Conservation (phyloP, 2,113 vertebrate species). For the Montifringilla adamsi region DNA sequence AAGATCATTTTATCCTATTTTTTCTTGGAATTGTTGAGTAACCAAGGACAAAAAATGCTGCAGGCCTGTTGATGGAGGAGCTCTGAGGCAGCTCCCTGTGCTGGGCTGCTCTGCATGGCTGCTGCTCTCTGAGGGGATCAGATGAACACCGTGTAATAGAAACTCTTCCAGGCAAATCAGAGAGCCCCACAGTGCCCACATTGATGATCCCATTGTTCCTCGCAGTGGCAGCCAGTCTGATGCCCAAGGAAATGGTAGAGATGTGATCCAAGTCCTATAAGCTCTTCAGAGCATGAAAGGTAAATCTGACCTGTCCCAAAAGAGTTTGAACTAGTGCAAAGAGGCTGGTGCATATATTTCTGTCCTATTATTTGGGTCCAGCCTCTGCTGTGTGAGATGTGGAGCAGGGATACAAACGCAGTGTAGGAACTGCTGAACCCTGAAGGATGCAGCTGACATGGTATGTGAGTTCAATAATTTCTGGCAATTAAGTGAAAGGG, state of each 20-base stretch:
- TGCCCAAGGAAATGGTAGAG: slow-evolving; percentile 1
- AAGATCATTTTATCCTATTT: background rate
- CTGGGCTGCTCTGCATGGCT: background rate
- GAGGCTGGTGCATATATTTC: background rate
- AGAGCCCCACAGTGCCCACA: background rate
- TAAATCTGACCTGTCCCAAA: background rate
- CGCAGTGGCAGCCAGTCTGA: slow-evolving; percentile 24
- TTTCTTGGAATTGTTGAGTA: background rate
- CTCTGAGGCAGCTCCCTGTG: background rate
- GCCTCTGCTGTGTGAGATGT: background rate
- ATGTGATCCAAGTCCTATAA: background rate
- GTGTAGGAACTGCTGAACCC: background rate
- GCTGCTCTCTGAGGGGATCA: background rate
- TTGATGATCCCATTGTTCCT: slow-evolving; percentile 38
- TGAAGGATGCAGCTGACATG: background rate
- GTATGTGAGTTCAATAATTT: background rate
- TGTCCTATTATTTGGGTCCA: background rate
- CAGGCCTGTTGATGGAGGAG: background rate
- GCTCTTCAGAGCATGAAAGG: background rate
- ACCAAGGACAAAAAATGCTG: background rate
- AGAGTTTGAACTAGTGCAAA: background rate
- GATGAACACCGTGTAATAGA: background rate
- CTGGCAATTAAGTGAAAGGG: background rate
- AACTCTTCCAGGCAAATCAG: background rate
- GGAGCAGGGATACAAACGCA: background rate